A percentile compares a stretch with the other conserved stretches of the same genome.
Conservation (phyloP, 1,140 invertebrate species). For the Pemphigus obesinymphae region DNA sequence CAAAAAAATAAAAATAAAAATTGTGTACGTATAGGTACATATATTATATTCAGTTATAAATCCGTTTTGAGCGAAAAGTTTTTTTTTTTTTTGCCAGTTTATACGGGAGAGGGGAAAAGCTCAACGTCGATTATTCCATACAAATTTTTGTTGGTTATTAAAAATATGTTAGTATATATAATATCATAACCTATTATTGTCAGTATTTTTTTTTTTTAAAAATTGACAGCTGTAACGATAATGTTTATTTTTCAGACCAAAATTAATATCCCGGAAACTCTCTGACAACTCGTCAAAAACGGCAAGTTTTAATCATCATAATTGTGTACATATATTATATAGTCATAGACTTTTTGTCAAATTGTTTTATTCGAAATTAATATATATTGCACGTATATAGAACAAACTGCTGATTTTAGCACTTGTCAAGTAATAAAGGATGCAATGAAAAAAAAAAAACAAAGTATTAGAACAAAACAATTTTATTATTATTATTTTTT, state of each 20-base stretch:
- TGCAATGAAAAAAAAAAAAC: neutral
- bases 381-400: neutral
- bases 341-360: neutral
- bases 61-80: neutral
- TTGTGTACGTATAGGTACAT: neutral
- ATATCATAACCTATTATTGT: neutral
- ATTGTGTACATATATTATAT: neutral
- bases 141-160: neutral
- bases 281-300: neutral
- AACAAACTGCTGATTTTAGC: neutral
- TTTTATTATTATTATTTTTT: no score
- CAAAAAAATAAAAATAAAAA: neutral
- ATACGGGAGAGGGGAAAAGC: neutral
- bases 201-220: neutral
- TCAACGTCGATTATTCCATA: neutral
- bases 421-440: neutral
- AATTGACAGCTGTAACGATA: neutral
- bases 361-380: neutral
- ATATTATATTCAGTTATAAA: neutral
- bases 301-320: neutral
- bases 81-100: neutral
- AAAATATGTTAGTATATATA: neutral
- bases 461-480: neutral
- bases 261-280: neutral
- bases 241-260: neutral